A percentile compares a stretch with the other conserved stretches of the same genome.
Conservation (phyloP, 2,797 vertebrate species). For the Toxotes lorentzi region DNA sequence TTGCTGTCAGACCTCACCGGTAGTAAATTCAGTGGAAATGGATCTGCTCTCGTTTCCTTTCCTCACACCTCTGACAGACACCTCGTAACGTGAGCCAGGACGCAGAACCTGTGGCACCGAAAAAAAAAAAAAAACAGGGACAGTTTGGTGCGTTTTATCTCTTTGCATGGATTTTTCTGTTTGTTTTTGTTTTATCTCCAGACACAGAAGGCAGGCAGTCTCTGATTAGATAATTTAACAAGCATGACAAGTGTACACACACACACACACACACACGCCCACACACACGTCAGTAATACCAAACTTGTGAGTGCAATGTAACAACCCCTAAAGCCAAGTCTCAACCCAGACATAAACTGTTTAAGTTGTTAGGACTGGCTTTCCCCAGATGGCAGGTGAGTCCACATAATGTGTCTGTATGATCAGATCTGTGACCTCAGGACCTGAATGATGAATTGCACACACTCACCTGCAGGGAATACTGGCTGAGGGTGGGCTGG, state of each 20-base stretch:
- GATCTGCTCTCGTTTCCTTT: conserved; percentile 91
- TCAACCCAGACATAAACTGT: conserved; percentile 38
- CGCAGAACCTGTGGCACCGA: conserved; percentile 88
- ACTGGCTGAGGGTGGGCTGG: conserved; percentile 96
- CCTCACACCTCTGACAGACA: conserved; percentile 90
- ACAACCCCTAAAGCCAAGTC: conserved; percentile 21
- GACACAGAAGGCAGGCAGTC: conserved; percentile 38
- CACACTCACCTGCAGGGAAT: conserved; percentile 92
- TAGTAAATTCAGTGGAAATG: conserved; percentile 90
- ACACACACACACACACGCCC: background rate
- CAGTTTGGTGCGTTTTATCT: conserved; percentile 40
- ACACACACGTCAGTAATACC: background rate
- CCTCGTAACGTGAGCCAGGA: conserved; percentile 91
- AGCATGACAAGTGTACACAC: conserved; percentile 17
- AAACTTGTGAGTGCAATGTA: conserved; percentile 20
- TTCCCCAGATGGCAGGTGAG: conserved; percentile 31
- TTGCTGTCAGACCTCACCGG: conserved; percentile 88
- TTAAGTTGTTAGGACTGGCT: conserved; percentile 5
- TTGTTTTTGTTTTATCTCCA: conserved; percentile 55
- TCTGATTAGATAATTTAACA: conserved; percentile 55
- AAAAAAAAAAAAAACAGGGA: conserved; percentile 8
- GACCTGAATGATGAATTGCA: conserved; percentile 11
- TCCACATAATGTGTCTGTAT: conserved; percentile 17
- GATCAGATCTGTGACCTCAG: conserved; percentile 32
- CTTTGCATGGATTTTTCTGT: conserved; percentile 19